Evolutionary conservation across 2,888 invertebrate genomes (phyloP), one percentile per base, ranked within the genome.

Genomic region (Scaptomyza cyrtandrae): DNA sequence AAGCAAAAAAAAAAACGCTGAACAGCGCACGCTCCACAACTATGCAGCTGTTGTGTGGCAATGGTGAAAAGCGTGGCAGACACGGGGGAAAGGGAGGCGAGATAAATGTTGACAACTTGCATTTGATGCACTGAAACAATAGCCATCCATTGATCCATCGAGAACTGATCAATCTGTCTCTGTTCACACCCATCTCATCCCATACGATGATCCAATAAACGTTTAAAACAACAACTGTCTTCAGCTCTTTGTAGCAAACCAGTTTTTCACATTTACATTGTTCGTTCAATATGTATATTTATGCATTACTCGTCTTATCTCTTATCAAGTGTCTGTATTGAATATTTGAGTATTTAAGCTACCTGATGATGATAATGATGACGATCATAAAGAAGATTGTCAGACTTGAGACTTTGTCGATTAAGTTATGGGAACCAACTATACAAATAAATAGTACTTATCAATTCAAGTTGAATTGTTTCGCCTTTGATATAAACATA

Each of bases 11-110:
- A 19, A 35, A 56, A 46, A 37, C 41, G 62, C 69, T 63, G 41
- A 63, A 39, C 55, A 60, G 54, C 41, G 45, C 62, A 58, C 53
- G 59, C 60, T 59, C 37, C 43, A 74, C 43, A 75, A 71, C 59
- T 59, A 57, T 59, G 62, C 76, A 75, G 71, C 71, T 62, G 71
- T 35, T 35, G 58, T 27, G 19, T 33, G 13, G 48, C 48, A 14
- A 41, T 48, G 16, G 16, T 6, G 33, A 31, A 24, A 29, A n/a
- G 37, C 7, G 6, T 5, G 39, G 39, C n/a, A 41, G 6, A 11
- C 10, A 4, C 14, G n/a, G 24, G 3, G 13, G 10, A 11, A 1
- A 24, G 24, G 24, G 24, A 3, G 24, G 24, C 24, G 24, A 24
- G 4, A 11, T 5, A 10, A 37, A 31, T 59, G 43, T 11, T 53